Base-by-base conservation (phyloP, 2,797 vertebrate species). In the Artibeus lituratus region DNA sequence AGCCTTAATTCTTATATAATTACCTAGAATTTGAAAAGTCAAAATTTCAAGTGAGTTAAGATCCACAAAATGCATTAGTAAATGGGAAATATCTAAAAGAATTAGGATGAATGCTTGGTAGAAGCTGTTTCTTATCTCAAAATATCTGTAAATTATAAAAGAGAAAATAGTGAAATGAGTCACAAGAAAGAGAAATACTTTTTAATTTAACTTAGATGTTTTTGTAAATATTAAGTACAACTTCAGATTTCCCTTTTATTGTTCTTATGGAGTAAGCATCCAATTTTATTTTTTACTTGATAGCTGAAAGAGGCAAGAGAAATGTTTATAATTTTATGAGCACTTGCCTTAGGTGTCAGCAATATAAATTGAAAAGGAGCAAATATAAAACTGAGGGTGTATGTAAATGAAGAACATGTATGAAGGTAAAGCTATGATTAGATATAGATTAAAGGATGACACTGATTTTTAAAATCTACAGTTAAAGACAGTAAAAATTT, bases 71-170 rank as follows among this genome's bases (percentile, higher is more conserved):
- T 11, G 10, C 51, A 70, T 72, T 22, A 94, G 44, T 96, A 90
- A 95, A 90, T 88, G 73, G 91, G 49, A 97, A 95, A 11, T 92
- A 26, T 82, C 24, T 51, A 83, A 85, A 98, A 93, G 16, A 44
- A 67, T 44, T 96, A 95, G 59, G 87, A 95, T 62, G 59, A 77
- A 82, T 37, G 83, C 0, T 76, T 78, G 83, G 80, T 97, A 98
- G 82, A 97, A 93, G 3, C 94, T 96, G n/a, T 39, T 97, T 72
- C 21, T 53, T 51, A 24, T 96, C 70, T 96, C 53, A 91, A 95
- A 96, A 62, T 95, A 96, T 3, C 73, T 94, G 11, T 96, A 88
- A 97, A 97, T 94, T 70, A 29, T 5, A 93, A 57, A 96, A 80
- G 69, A 94, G 90, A 97, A 98, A 96, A 85, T 0, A 87, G 44